These are phyloP conservation scores for Rhopalosiphum maidis DNA, from an alignment of 1,140 invertebrate genomes.

Conservation along the genomic window DNA sequence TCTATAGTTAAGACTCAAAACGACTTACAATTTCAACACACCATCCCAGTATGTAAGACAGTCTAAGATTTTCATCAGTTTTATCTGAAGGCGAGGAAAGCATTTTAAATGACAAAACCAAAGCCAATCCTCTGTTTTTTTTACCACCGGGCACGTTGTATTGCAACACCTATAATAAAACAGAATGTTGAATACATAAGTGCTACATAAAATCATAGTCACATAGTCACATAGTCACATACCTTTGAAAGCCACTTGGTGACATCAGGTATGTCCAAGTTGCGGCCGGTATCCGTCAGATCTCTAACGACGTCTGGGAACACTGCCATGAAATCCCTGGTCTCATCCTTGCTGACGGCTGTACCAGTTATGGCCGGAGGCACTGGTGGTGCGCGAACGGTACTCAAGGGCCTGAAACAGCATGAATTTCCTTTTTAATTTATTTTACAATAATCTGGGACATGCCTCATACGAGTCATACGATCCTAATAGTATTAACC, in stretches of 20 bases:
- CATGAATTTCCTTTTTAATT: background rate
- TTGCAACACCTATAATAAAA: slow-evolving; percentile 70
- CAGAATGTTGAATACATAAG: background rate
- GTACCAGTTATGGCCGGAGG: slow-evolving; percentile 70
- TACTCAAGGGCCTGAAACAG: slow-evolving; percentile 2
- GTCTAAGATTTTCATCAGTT: slow-evolving; percentile 78
- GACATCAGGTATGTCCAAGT: slow-evolving; percentile 77
- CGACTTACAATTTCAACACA: slow-evolving; percentile 87
- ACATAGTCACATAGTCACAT: slow-evolving; percentile 64
- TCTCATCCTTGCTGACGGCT: slow-evolving; percentile 77
- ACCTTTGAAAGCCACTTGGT: slow-evolving; percentile 82
- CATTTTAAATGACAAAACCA: slow-evolving; percentile 81
- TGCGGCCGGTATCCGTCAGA: slow-evolving; percentile 75
- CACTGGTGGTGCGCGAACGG: slow-evolving; percentile 22
- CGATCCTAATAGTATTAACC: background rate
- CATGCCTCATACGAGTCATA: background rate
- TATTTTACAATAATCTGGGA: background rate
- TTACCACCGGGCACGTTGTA: slow-evolving; percentile 82
- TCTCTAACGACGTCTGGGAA: slow-evolving; percentile 86
- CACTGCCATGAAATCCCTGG: slow-evolving; percentile 82
- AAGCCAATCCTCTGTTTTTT: slow-evolving; percentile 81
- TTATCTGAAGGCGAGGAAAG: slow-evolving; percentile 67
- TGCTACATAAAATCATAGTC: background rate
- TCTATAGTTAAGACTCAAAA: background rate
- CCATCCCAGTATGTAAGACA: slow-evolving; percentile 90